phyloP scores from a whole-genome alignment of 2,888 invertebrate species.

The Phengaris alcon region DNA sequence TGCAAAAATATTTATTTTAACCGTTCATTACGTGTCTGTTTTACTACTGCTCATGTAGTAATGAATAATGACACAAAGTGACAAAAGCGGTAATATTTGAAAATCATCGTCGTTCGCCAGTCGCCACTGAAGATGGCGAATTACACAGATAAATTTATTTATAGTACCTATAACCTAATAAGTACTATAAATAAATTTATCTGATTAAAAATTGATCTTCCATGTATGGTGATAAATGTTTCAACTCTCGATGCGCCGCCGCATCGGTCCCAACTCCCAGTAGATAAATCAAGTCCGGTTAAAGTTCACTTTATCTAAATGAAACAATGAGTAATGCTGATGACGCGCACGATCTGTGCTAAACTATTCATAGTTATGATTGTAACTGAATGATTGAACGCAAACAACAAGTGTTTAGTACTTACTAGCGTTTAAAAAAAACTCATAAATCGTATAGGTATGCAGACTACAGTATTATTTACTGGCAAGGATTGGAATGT shows the following conservation, averaged over 20 bases:
- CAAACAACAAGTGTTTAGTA: not conserved
- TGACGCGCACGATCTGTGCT: conserved; percentile 29
- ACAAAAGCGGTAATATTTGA: too few relatives aligned
- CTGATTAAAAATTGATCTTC: conserved; percentile 36
- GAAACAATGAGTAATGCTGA: conserved; percentile 49
- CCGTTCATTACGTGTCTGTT: too few relatives aligned
- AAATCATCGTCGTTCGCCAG: too few relatives aligned
- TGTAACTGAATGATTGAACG: not conserved
- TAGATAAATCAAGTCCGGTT: conserved; percentile 46
- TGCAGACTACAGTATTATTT: not conserved
- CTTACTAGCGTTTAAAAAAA: not conserved
- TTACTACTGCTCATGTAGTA: too few relatives aligned
- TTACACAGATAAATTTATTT: too few relatives aligned
- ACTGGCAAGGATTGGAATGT: conserved; percentile 6
- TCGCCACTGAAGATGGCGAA: not conserved
- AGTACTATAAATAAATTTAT: conserved; percentile 29
- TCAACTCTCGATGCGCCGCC: conserved; percentile 38
- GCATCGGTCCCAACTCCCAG: conserved; percentile 30
- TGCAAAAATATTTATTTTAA: too few relatives aligned
- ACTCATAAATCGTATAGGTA: not conserved
- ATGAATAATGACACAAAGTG: too few relatives aligned
- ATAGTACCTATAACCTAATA: too few relatives aligned
- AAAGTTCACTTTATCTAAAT: conserved; percentile 53
- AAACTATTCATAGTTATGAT: conserved; percentile 16
- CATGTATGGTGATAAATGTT: conserved; percentile 40